Conservation (phyloP, 2,113 vertebrate species). For the Prionailurus viverrinus region DNA sequence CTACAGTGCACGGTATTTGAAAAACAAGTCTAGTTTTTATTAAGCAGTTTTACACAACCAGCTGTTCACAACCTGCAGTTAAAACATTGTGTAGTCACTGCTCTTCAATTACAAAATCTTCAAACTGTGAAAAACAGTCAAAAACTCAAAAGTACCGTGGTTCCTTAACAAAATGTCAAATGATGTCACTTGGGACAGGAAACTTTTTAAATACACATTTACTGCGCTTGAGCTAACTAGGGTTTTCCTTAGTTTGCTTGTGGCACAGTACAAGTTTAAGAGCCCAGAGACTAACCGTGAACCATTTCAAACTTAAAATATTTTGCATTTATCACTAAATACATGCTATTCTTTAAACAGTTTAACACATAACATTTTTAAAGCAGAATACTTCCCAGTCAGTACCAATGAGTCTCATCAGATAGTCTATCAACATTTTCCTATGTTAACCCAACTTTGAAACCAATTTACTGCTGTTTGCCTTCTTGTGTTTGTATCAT, state of each 20-base stretch:
- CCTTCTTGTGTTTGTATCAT: not conserved
- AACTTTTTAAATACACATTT: constrained; percentile 71
- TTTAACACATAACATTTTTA: constrained; percentile 72
- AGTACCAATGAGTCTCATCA: constrained; percentile 69
- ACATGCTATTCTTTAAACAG: constrained; percentile 68
- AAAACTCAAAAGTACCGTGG: constrained; percentile 69
- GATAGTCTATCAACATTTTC: constrained; percentile 1
- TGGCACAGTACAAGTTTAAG: constrained; percentile 78
- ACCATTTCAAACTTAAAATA: constrained; percentile 70
- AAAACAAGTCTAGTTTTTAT: constrained; percentile 86
- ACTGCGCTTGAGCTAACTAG: constrained; percentile 63
- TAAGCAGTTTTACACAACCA: constrained; percentile 84
- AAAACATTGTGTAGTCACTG: constrained; percentile 76
- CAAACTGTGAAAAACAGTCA: constrained; percentile 81
- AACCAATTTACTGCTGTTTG: not conserved
- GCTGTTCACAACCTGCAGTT: constrained; percentile 85
- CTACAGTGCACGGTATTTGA: constrained; percentile 14
- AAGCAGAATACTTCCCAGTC: constrained; percentile 67
- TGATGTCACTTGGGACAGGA: constrained; percentile 66
- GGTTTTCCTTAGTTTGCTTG: constrained; percentile 73
- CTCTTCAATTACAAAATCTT: constrained; percentile 83
- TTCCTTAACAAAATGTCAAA: constrained; percentile 81
- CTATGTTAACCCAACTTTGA: constrained; percentile 4
- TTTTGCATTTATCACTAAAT: constrained; percentile 62
- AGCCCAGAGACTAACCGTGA: constrained; percentile 77